These are phyloP conservation scores for Paramacrobiotus metropolitanus DNA, from an alignment of 1,140 invertebrate genomes.

Conservation along the genomic window DNA sequence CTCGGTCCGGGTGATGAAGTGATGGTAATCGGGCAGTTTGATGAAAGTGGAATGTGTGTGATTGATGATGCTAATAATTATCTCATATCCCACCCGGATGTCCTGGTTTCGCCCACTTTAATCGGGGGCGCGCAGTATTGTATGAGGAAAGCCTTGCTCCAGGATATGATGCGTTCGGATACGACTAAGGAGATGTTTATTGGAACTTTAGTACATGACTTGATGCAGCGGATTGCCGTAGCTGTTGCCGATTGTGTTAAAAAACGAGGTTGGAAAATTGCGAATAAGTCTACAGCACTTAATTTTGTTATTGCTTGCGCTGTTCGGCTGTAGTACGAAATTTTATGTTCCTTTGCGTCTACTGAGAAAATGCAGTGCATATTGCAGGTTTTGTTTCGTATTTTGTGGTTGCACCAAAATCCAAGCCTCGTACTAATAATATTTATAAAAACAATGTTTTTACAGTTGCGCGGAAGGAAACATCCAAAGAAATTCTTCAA, in stretches of 20 bases:
- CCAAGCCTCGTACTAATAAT: too few relatives aligned
- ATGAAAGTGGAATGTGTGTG: background rate
- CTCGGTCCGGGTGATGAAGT: background rate
- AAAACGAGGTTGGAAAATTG: too few relatives aligned
- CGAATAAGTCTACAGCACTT: too few relatives aligned
- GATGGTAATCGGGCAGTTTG: background rate
- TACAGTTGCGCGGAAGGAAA: too few relatives aligned
- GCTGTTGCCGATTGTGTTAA: background rate
- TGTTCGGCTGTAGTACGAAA: too few relatives aligned
- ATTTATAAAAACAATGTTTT: too few relatives aligned
- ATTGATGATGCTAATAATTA: background rate
- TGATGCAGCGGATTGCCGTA: background rate
- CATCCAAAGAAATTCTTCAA: background rate
- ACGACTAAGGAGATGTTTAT: constrained; percentile 1
- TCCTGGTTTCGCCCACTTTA: background rate
- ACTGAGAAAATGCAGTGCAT: too few relatives aligned
- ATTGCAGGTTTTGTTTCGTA: too few relatives aligned
- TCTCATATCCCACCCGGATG: background rate
- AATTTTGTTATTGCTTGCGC: too few relatives aligned
- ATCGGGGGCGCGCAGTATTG: background rate
- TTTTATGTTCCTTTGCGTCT: too few relatives aligned
- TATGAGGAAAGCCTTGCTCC: background rate
- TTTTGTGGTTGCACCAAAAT: too few relatives aligned
- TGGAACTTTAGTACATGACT: background rate
- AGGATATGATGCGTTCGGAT: background rate